Evolutionary conservation across 2,113 vertebrate species (phyloP).

Genomic region (western clawed frog (Xenopus tropicalis)): DNA sequence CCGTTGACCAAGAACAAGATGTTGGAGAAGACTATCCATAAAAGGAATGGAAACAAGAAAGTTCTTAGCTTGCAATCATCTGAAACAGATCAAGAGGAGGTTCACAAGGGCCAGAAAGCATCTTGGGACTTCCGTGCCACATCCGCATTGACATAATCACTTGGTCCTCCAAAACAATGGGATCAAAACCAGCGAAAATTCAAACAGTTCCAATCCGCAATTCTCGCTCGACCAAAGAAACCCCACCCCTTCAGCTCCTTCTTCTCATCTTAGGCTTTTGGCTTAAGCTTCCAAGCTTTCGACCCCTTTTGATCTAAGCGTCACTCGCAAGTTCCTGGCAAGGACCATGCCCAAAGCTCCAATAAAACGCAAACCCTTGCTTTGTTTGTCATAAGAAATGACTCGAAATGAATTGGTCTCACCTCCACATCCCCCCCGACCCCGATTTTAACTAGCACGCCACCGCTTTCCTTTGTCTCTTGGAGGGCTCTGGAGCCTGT

Average conservation of each 20-base stretch:
- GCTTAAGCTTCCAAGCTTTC: slow-evolving; percentile 40
- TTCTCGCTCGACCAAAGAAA: background rate
- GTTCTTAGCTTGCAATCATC: background rate
- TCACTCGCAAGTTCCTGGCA: slow-evolving; percentile 34
- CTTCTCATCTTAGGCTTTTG: slow-evolving; percentile 31
- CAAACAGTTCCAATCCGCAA: slow-evolving; percentile 17
- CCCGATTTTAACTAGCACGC: slow-evolving; percentile 29
- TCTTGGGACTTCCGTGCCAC: slow-evolving; percentile 21
- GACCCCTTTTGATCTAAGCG: slow-evolving; percentile 38
- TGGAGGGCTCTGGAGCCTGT: slow-evolving; percentile 20
- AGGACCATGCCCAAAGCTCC: slow-evolving; percentile 30
- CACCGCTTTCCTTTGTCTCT: slow-evolving; percentile 28
- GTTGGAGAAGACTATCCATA: no score
- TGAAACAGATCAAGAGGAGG: background rate
- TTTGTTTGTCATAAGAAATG: slow-evolving; percentile 40
- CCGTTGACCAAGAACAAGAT: no score
- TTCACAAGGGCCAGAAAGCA: background rate
- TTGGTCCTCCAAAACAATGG: slow-evolving; percentile 26
- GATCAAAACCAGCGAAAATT: slow-evolving; percentile 15
- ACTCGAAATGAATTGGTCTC: slow-evolving; percentile 33
- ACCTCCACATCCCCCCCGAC: slow-evolving; percentile 20
- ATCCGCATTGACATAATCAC: slow-evolving; percentile 5
- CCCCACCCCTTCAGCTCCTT: slow-evolving; percentile 21
- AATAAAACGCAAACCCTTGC: slow-evolving; percentile 31
- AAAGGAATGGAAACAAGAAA: no score